These are phyloP conservation scores for Hyperopisus bebe DNA, from an alignment of 2,113 vertebrate species.

Conservation along the genomic window DNA sequence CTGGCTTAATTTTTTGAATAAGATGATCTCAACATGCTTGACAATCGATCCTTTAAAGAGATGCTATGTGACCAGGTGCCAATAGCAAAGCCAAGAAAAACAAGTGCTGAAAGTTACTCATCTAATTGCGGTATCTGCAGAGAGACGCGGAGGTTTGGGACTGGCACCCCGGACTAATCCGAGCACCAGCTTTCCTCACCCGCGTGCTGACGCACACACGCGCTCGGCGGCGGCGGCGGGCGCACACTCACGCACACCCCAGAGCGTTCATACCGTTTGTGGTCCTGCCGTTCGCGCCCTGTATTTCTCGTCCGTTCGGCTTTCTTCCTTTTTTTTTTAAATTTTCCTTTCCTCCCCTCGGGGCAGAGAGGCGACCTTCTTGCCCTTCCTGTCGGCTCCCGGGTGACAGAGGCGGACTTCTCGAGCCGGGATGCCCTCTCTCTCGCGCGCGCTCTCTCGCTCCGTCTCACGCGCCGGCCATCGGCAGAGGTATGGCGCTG, in stretches of 20 bases:
- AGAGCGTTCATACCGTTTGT: background rate
- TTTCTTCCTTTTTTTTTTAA: background rate
- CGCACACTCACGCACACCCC: background rate
- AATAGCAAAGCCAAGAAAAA: background rate
- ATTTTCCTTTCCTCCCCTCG: slow-evolving; percentile 19
- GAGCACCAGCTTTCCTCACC: background rate
- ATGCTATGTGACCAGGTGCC: background rate
- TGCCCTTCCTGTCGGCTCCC: slow-evolving; percentile 10
- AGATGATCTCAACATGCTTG: background rate
- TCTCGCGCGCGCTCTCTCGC: background rate
- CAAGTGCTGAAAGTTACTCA: background rate
- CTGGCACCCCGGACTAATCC: background rate
- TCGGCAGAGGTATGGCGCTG: slow-evolving; percentile 20
- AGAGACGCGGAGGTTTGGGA: background rate
- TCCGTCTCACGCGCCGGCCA: slow-evolving; percentile 22
- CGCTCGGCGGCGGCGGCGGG: background rate
- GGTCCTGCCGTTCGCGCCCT: slow-evolving; percentile 34
- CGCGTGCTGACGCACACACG: background rate
- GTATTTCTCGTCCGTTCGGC: slow-evolving; percentile 26
- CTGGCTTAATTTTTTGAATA: background rate
- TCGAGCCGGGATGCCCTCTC: slow-evolving; percentile 24
- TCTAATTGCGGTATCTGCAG: background rate
- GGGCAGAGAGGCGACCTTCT: slow-evolving; percentile 19
- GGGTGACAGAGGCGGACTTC: slow-evolving; percentile 5
- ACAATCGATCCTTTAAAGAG: background rate